Percentiles rank a stretch among this genome's conserved stretches.
phyloP scores from a whole-genome alignment of 2,888 invertebrate species.

The Rhamphomyia laevipes region DNA sequence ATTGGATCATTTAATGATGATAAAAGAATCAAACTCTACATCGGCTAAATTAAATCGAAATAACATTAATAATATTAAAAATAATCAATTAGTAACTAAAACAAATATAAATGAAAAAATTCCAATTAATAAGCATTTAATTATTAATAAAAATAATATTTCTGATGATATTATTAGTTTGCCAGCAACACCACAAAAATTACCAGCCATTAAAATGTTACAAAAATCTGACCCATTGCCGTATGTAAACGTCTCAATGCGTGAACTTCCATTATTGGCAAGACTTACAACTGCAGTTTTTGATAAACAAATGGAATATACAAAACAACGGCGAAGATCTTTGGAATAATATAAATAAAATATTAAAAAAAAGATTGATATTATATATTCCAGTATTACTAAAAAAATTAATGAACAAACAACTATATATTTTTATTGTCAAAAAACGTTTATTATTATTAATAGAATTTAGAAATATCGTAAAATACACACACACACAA shows the following conservation, averaged over 20 bases:
- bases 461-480: no score
- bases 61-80: constrained; percentile 17
- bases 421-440: no score
- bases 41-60: constrained; percentile 14
- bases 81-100: constrained; percentile 7
- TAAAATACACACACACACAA: no score
- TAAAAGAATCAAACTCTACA: constrained; percentile 40
- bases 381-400: neutral
- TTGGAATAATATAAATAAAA: constrained; percentile 17
- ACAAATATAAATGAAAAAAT: neutral
- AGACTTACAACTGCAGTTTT: constrained; percentile 31
- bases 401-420: neutral
- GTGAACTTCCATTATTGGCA: constrained; percentile 33
- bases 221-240: constrained; percentile 34
- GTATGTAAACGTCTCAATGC: constrained; percentile 36
- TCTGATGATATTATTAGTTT: constrained; percentile 21
- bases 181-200: constrained; percentile 33
- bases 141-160: constrained; percentile 5
- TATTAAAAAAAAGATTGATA: neutral
- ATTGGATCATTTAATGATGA: constrained; percentile 56
- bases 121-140: neutral
- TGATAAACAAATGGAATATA: constrained; percentile 19
- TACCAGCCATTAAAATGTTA: constrained; percentile 28
- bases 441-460: no score
- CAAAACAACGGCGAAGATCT: constrained; percentile 18